A percentile compares a stretch with the other conserved stretches of the same genome.
These are phyloP conservation scores for Zoroaster sp. DNA, from an alignment of 53 echinoderm and acorn worm species.

Conservation along the genomic window DNA sequence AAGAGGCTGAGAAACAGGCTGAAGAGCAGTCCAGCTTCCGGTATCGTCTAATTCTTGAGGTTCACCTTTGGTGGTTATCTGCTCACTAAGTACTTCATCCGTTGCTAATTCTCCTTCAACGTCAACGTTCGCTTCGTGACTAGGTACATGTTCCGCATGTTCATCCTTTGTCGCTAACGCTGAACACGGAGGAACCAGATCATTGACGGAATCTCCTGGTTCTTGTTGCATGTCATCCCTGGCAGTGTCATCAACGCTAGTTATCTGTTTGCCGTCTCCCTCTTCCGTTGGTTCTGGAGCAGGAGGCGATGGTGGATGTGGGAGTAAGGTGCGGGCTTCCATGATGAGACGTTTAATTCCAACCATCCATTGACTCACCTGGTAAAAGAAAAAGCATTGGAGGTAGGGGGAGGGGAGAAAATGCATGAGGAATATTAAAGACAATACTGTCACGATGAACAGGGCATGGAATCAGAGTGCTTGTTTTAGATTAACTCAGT, in stretches of 20 bases:
- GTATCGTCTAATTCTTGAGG: background rate
- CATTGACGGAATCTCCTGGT: background rate
- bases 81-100: background rate
- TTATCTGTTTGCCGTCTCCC: background rate
- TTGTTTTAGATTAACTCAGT: too few relatives aligned
- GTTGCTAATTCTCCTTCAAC: background rate
- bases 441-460: too few relatives aligned
- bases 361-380: constrained; percentile 97
- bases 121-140: background rate
- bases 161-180: background rate
- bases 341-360: constrained; percentile 81
- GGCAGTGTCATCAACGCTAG: background rate
- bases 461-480: too few relatives aligned
- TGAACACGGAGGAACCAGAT: background rate
- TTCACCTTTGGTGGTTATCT: background rate
- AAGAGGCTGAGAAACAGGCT: background rate
- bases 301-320: background rate
- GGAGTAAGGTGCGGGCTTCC: constrained; percentile 68
- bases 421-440: too few relatives aligned
- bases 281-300: background rate
- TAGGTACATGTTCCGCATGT: background rate
- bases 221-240: background rate
- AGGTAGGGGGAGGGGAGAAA: too few relatives aligned
- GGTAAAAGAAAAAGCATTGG: background rate
- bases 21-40: too few relatives aligned